A percentile compares a stretch with the other conserved stretches of the same genome.
These are phyloP conservation scores for Aix galericulata DNA, from an alignment of 2,113 vertebrate genomes.

Conservation along the genomic window DNA sequence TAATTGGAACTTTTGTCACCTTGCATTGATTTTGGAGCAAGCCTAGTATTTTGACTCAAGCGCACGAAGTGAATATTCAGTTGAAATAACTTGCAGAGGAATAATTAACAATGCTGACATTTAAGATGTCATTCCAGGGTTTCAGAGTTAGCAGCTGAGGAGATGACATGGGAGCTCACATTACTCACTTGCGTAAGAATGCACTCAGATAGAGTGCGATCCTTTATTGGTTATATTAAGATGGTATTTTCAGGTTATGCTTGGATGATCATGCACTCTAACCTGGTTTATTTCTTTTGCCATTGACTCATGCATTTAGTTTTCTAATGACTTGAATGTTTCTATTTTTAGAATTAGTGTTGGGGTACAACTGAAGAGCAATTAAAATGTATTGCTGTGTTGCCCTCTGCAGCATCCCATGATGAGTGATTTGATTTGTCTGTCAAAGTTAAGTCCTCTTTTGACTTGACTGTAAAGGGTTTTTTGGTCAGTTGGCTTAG, in stretches of 20 bases:
- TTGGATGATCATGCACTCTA: not conserved
- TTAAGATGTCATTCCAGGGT: slow-evolving; percentile 16
- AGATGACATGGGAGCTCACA: not conserved
- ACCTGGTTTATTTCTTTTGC: not conserved
- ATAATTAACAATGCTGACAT: slow-evolving; percentile 57
- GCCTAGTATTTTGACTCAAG: not conserved
- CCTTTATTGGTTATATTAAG: not conserved
- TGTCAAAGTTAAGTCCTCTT: not conserved
- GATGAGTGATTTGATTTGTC: not conserved
- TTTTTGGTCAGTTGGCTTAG: not conserved
- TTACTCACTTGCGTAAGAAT: slow-evolving; percentile 18
- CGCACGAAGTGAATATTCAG: not conserved
- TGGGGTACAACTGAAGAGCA: not conserved
- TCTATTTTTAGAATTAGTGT: not conserved
- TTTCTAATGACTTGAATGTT: not conserved
- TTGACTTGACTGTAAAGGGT: not conserved
- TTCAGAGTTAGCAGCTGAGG: not conserved
- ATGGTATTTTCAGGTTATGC: slow-evolving; percentile 30
- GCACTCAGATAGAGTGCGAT: not conserved
- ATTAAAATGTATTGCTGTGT: not conserved
- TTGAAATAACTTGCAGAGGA: slow-evolving; percentile 25
- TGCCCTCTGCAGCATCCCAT: not conserved
- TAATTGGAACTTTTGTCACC: not conserved
- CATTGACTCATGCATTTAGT: not conserved
- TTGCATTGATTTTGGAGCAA: not conserved